Conservation (phyloP, 2,113 vertebrate genomes). For the Hippopotamus amphibius region DNA sequence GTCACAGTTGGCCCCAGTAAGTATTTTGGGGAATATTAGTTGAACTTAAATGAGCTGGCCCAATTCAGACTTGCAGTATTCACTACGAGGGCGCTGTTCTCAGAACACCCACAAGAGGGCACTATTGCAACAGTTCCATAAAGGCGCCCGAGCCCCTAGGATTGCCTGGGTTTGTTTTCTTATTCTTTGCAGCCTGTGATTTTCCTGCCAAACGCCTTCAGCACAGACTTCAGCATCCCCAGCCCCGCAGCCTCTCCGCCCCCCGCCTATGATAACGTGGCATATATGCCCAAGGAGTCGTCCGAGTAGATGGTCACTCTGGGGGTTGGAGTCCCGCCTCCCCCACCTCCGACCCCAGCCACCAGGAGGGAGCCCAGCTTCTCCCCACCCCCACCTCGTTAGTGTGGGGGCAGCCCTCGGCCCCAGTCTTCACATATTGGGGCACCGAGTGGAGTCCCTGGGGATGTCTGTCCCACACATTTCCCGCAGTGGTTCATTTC, state of each 20-base stretch:
- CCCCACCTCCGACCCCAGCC: neutral
- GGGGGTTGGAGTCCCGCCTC: neutral
- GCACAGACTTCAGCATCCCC: slow-evolving; percentile 73
- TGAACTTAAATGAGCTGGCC: neutral
- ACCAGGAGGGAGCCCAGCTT: no score
- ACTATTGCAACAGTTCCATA: neutral
- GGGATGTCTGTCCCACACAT: neutral
- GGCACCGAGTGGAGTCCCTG: neutral
- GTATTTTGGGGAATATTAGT: neutral
- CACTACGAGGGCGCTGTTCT: neutral
- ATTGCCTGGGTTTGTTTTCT: neutral
- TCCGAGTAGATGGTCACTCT: neutral
- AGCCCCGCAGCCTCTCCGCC: slow-evolving; percentile 69
- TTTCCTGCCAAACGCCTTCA: slow-evolving; percentile 77
- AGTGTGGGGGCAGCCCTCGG: neutral
- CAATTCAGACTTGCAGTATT: neutral
- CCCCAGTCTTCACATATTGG: accelerated
- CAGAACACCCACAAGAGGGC: neutral
- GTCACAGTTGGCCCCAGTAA: neutral
- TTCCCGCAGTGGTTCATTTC: neutral
- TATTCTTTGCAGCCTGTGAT: slow-evolving; percentile 69
- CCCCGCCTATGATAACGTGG: slow-evolving; percentile 80
- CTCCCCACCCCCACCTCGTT: neutral
- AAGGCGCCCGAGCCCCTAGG: neutral
- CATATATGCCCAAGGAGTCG: slow-evolving; percentile 69